A percentile compares a stretch with the other conserved stretches of the same genome.
phyloP scores from a whole-genome alignment of 2,113 vertebrate genomes.

The rat (Rattus norvegicus) region GRCr8 NC_086021.1:153827501-153828000 shows the following conservation, averaged over 20 bases:
- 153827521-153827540: background rate
- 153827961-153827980: background rate
- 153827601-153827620: background rate
- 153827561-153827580: background rate
- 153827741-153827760: background rate
- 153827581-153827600: background rate
- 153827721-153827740: background rate
- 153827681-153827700: background rate
- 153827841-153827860: background rate
- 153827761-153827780: background rate
- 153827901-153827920: background rate
- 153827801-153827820: background rate
- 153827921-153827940: background rate
- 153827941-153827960: background rate
- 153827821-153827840: background rate
- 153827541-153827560: background rate
- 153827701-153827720: background rate
- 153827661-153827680: background rate
- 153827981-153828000: background rate
- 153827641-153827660: background rate
- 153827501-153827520: background rate
- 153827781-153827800: background rate
- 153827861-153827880: background rate
- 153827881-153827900: background rate
- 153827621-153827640: background rate